phyloP scores from a whole-genome alignment of 2,797 vertebrate species.

The Pristis pectinata region DNA sequence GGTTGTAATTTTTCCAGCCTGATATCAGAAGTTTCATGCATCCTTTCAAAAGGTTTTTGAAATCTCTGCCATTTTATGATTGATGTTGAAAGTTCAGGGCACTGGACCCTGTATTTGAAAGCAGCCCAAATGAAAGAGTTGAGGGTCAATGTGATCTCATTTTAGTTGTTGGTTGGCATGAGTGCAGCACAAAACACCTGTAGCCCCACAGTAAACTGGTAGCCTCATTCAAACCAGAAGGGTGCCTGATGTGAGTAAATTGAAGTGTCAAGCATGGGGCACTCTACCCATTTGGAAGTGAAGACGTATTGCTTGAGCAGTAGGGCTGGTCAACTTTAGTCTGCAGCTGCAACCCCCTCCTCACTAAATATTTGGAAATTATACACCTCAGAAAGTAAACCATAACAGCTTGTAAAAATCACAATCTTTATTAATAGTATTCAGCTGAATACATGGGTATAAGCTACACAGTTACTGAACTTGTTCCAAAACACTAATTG shows the following conservation, averaged over 20 bases:
- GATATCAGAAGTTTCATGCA: neutral
- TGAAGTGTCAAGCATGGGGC: neutral
- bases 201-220: neutral
- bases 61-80: neutral
- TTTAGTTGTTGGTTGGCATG: neutral
- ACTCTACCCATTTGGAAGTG: slow-evolving; percentile 7
- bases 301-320: neutral
- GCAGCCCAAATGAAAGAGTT: neutral
- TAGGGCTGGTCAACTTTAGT: neutral
- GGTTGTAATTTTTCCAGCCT: neutral
- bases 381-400: slow-evolving; percentile 6
- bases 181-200: slow-evolving; percentile 7
- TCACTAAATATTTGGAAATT: slow-evolving; percentile 19
- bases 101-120: neutral
- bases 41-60: neutral
- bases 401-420: neutral
- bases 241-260: slow-evolving; percentile 17
- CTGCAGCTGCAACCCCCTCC: neutral
- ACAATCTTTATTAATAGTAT: neutral
- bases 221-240: neutral
- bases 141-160: slow-evolving; percentile 16
- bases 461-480: neutral
- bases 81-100: neutral
- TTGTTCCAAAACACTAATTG: neutral
- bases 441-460: neutral